Percentiles rank a stretch among this genome's conserved stretches.
Evolutionary conservation across 2,888 invertebrate genomes (phyloP).

Genomic region (Stenodema calcarata): DNA sequence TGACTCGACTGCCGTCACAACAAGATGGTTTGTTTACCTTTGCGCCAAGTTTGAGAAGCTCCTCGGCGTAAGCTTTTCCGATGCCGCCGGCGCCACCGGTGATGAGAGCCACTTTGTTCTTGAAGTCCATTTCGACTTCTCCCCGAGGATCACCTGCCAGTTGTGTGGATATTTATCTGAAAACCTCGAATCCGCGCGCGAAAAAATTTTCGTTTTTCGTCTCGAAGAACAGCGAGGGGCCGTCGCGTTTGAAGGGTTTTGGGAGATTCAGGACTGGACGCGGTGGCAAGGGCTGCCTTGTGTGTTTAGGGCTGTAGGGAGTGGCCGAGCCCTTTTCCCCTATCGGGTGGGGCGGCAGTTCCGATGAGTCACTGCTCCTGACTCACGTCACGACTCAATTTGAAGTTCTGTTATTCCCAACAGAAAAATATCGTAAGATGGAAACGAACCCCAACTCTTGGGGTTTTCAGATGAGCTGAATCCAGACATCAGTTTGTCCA

Average conservation of each 20-base stretch:
- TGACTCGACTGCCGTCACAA: not conserved
- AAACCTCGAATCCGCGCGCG: not conserved
- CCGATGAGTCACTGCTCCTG: slow-evolving; percentile 15
- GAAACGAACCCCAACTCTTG: too few species aligned
- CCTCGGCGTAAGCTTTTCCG: slow-evolving; percentile 75
- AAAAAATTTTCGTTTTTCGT: too few species aligned
- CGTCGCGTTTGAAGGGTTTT: not conserved
- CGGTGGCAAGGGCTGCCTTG: not conserved
- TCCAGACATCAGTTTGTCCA: too few species aligned
- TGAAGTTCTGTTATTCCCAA: not conserved
- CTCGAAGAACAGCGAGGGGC: not conserved
- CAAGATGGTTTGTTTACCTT: slow-evolving; percentile 66
- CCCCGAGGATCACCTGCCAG: not conserved
- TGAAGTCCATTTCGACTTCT: slow-evolving; percentile 68
- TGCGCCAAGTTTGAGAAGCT: slow-evolving; percentile 74
- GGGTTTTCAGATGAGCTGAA: too few species aligned
- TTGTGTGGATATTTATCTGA: not conserved
- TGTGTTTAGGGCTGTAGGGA: slow-evolving; percentile 13
- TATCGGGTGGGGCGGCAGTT: not conserved
- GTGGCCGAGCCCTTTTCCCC: slow-evolving; percentile 2
- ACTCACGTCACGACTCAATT: not conserved
- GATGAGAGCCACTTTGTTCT: slow-evolving; percentile 75
- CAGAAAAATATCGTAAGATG: too few species aligned
- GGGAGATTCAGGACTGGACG: not conserved
- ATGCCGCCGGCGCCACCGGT: slow-evolving; percentile 78